phyloP scores from a whole-genome alignment of 2,113 vertebrate species.

The Passer montanus region DNA sequence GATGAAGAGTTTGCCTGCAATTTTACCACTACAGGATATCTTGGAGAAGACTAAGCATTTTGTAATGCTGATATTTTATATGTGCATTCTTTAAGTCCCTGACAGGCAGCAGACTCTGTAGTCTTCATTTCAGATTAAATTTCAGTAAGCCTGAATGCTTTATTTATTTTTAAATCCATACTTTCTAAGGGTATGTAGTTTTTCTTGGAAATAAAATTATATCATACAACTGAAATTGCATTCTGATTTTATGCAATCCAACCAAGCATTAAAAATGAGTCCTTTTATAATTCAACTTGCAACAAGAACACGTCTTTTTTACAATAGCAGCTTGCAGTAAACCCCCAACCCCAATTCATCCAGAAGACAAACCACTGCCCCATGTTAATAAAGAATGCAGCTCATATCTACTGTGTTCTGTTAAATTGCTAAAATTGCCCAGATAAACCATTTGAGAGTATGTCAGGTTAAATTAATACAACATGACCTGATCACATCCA shows the following conservation, averaged over 20 bases:
- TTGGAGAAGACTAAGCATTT: conserved; percentile 7
- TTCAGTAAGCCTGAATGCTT: not conserved
- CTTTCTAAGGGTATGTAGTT: conserved; percentile 10
- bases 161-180: conserved; percentile 15
- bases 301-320: conserved; percentile 23
- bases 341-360: not conserved
- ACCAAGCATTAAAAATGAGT: conserved; percentile 34
- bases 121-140: conserved; percentile 26
- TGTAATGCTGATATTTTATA: not conserved
- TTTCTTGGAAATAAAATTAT: not conserved
- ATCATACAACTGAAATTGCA: not conserved
- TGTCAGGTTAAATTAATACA: conserved; percentile 81
- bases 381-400: conserved; percentile 31
- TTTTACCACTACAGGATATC: not conserved
- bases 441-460: conserved; percentile 78
- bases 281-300: conserved; percentile 52
- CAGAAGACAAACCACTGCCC: conserved; percentile 21
- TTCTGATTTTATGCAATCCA: conserved; percentile 37
- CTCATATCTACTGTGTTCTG: conserved; percentile 47
- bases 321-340: conserved; percentile 13
- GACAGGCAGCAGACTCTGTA: not conserved
- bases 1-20: not conserved
- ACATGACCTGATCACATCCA: conserved; percentile 78
- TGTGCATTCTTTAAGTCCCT: not conserved
- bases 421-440: conserved; percentile 70